Evolutionary conservation across 2,797 vertebrate genomes (phyloP), one percentile per base, ranked within the genome.

Genomic region (Periparus ater): DNA sequence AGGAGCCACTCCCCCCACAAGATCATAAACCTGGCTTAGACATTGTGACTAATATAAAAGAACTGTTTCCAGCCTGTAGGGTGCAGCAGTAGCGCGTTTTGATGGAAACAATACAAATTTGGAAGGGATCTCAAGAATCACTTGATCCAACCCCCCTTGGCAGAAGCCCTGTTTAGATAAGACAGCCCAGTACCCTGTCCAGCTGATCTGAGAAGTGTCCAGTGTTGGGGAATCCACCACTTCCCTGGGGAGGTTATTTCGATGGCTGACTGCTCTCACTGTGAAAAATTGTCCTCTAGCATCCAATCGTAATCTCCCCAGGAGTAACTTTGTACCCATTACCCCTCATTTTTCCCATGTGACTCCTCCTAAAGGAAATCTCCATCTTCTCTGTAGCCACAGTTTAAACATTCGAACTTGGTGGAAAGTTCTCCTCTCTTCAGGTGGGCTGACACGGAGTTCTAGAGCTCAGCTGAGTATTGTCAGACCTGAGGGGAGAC

Each of bases 11-110:
- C 10, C 6, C 1, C 54, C 18, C 38, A 40, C 4, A 13, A 20
- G 63, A 40, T 7, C 2, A 9, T 32, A 9, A 90, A 17, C 27
- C 19, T 73, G 20, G 9, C 12, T 85, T 45, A 58, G 36, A 51
- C 40, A 21, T 2, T 7, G 36, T 38, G 32, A 54, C 61, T n/a
- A 21, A 32, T 65, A 12, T 14, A 13, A n/a, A 32, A 19, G 2
- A 53, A 26, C 15, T 34, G 36, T 12, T 71, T 81, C 16, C 27
- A 67, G 70, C 94, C 95, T 93, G 85, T 16, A 97, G 95, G 92
- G 89, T 79, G 96, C 96, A 93, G 92, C 40, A 93, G 82, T 16
- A 34, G 60, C 19, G 7, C 88, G 3, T n/a, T 66, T 84, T 36
- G 62, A 72, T 42, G 50, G 36, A 18, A 76, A 51, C n/a, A 61